phyloP scores from a whole-genome alignment of 30 jellyfish, hydroid and myxozoan genomes.

The Hydractinia symbiolongicarpus region DNA sequence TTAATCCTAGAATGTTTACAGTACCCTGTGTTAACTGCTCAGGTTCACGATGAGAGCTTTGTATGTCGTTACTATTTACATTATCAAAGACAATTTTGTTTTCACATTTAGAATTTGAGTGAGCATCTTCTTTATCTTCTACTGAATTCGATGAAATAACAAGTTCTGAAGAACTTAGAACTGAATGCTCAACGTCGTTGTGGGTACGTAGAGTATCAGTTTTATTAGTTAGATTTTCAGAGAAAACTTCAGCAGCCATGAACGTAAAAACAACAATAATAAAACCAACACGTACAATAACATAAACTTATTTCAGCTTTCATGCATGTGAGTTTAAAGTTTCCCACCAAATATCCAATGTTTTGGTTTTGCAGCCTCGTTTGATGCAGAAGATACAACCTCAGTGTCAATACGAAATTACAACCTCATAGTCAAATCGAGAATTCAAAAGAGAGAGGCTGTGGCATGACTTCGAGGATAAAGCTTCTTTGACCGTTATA shows the following conservation, averaged over 20 bases:
- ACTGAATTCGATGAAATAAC: background rate
- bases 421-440: slow-evolving; percentile 20
- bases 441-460: background rate
- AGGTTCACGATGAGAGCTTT: background rate
- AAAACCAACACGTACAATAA: background rate
- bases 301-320: background rate
- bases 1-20: background rate
- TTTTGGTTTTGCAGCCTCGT: slow-evolving; percentile 8
- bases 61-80: background rate
- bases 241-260: background rate
- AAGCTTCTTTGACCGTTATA: background rate
- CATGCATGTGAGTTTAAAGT: background rate
- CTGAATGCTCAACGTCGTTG: background rate
- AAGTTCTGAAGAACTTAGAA: background rate
- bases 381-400: background rate
- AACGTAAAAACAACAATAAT: background rate
- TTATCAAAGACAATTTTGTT: background rate
- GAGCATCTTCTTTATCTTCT: background rate
- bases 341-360: slow-evolving; percentile 10
- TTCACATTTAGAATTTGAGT: background rate
- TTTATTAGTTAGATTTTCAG: background rate
- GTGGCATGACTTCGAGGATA: slow-evolving; percentile 16
- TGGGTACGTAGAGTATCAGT: background rate
- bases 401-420: slow-evolving; percentile 1
- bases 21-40: background rate